phyloP scores from a whole-genome alignment of 2,113 vertebrate species.

The Neomonachus schauinslandi region DNA sequence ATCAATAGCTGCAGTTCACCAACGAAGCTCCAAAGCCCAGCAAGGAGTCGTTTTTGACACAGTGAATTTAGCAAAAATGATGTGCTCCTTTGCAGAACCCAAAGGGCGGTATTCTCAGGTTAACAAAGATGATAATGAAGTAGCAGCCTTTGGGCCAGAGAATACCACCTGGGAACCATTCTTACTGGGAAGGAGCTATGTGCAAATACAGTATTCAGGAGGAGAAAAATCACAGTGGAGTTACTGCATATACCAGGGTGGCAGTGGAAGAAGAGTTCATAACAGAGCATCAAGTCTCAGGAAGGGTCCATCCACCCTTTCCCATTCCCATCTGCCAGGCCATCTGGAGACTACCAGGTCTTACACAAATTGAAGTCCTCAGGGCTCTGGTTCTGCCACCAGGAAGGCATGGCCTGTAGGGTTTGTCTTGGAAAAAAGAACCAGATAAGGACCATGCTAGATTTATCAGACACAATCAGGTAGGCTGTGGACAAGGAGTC shows the following conservation, averaged over 20 bases:
- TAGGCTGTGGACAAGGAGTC: neutral
- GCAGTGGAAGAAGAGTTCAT: neutral
- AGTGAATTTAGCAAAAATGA: slow-evolving; percentile 70
- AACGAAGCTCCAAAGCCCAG: slow-evolving; percentile 5
- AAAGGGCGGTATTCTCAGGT: slow-evolving; percentile 64
- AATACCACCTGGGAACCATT: slow-evolving; percentile 10
- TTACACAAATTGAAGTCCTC: neutral
- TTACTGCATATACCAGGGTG: neutral
- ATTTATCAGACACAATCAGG: neutral
- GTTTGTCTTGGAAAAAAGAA: neutral
- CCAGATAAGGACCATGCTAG: neutral
- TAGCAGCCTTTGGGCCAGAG: slow-evolving; percentile 54
- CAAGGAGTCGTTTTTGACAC: slow-evolving; percentile 66
- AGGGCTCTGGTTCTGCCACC: neutral
- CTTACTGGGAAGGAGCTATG: slow-evolving; percentile 26
- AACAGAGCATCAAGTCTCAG: neutral
- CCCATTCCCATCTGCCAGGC: neutral
- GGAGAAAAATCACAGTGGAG: slow-evolving; percentile 17
- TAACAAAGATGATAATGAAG: slow-evolving; percentile 71
- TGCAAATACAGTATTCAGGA: slow-evolving; percentile 43
- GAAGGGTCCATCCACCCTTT: neutral
- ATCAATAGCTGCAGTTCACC: slow-evolving; percentile 70
- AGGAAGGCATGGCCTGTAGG: neutral
- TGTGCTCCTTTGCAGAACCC: slow-evolving; percentile 68
- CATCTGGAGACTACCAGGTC: neutral